These are phyloP conservation scores for Apeltes quadracus DNA, from an alignment of 2,113 vertebrate species.

Conservation along the genomic window DNA sequence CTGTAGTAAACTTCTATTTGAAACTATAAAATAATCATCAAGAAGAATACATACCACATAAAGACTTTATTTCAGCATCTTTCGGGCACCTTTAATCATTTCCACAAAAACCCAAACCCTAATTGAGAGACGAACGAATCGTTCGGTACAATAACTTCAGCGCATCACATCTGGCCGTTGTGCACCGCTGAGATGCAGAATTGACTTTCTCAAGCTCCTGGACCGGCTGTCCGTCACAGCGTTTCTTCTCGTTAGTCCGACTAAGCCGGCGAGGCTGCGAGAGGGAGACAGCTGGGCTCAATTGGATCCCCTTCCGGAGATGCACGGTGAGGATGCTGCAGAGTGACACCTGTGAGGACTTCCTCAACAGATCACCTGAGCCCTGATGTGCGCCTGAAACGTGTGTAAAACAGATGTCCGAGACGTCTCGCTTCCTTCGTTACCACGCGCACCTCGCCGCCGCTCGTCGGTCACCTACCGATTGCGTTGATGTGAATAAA, in stretches of 20 bases:
- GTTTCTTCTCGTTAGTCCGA: slow-evolving; percentile 58
- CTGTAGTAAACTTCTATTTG: too few species aligned
- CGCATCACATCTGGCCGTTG: background rate
- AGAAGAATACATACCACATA: background rate
- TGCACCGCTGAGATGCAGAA: background rate
- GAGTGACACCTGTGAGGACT: slow-evolving; percentile 18
- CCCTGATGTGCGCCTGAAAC: background rate
- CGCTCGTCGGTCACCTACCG: too few species aligned
- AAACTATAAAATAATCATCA: too few species aligned
- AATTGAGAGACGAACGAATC: background rate
- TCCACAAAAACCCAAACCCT: background rate
- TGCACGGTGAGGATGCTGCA: slow-evolving; percentile 32
- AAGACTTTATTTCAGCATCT: background rate
- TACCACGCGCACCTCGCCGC: slow-evolving; percentile 6
- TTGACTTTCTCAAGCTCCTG: background rate
- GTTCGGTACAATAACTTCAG: too few species aligned
- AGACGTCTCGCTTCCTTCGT: too few species aligned
- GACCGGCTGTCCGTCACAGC: slow-evolving; percentile 41
- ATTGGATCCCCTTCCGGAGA: too few species aligned
- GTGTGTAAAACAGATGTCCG: too few species aligned
- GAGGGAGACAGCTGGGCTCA: slow-evolving; percentile 46
- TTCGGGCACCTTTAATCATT: background rate
- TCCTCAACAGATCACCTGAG: slow-evolving; percentile 6
- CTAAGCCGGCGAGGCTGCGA: slow-evolving; percentile 57
- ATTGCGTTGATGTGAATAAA: background rate